Evolutionary conservation across 2,797 vertebrate genomes (phyloP).

Genomic region (Cirrhinus mrigala): DNA sequence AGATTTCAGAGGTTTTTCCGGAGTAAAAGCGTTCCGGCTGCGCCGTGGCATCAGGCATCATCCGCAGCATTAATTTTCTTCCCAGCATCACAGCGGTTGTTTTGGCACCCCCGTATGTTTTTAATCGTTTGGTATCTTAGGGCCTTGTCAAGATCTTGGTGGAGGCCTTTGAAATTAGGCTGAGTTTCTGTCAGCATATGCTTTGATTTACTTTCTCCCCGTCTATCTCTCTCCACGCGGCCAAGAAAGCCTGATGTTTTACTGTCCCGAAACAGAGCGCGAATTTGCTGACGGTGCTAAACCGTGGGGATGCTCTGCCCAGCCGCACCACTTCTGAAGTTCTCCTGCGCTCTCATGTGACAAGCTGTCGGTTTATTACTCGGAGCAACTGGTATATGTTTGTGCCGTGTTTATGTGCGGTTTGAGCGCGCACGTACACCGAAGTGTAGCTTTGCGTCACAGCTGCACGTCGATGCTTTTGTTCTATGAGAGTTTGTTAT

Average conservation of each 20-base stretch:
- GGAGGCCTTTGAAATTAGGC: slow-evolving; percentile 39
- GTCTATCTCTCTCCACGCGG: slow-evolving; percentile 21
- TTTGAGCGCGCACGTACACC: not conserved
- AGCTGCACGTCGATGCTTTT: not conserved
- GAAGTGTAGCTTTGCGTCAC: not conserved
- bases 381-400: slow-evolving; percentile 35
- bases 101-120: slow-evolving; percentile 50
- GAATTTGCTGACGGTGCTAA: slow-evolving; percentile 51
- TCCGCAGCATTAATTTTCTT: slow-evolving; percentile 45
- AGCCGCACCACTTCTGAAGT: slow-evolving; percentile 42
- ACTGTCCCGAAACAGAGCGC: slow-evolving; percentile 40
- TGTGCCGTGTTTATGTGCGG: slow-evolving; percentile 36
- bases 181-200: slow-evolving; percentile 42
- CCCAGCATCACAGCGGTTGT: slow-evolving; percentile 43
- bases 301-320: slow-evolving; percentile 29
- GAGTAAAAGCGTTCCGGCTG: slow-evolving; percentile 33
- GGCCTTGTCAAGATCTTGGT: slow-evolving; percentile 38
- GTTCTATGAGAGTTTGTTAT: not conserved
- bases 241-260: slow-evolving; percentile 42
- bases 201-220: slow-evolving; percentile 37
- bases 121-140: slow-evolving; percentile 48
- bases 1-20: slow-evolving; percentile 12
- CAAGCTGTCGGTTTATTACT: slow-evolving; percentile 29
- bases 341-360: slow-evolving; percentile 24
- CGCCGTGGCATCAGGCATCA: slow-evolving; percentile 39